Evolutionary conservation across 2,797 vertebrate genomes (phyloP).

Genomic region (Aphelocoma californica): DNA sequence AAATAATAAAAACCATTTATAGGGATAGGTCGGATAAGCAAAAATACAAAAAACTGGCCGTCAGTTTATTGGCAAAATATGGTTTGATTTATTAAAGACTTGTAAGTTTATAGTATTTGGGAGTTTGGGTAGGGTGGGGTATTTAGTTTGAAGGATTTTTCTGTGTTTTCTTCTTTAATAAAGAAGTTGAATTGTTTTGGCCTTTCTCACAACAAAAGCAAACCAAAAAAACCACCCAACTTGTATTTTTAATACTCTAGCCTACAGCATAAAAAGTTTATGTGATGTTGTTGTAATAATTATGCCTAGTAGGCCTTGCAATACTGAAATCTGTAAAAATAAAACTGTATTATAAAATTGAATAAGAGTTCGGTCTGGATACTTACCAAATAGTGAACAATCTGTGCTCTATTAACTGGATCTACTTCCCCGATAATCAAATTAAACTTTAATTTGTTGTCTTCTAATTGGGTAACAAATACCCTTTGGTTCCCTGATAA

Average conservation of each 20-base stretch:
- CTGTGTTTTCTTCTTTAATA: background rate
- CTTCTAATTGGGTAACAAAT: background rate
- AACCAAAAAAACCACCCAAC: background rate
- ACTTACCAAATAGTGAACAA: background rate
- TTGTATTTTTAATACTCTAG: background rate
- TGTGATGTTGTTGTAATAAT: background rate
- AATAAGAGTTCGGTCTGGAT: background rate
- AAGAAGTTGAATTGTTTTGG: background rate
- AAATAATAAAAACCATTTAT: background rate
- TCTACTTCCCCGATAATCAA: background rate
- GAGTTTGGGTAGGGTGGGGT: background rate
- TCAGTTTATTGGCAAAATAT: background rate
- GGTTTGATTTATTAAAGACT: background rate
- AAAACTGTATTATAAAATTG: background rate
- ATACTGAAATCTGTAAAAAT: background rate
- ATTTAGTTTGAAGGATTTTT: background rate
- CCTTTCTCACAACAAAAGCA: background rate
- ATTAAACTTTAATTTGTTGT: background rate
- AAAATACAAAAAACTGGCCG: background rate
- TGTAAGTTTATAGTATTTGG: background rate
- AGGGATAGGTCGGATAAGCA: background rate
- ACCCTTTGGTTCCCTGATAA: background rate
- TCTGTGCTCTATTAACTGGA: background rate
- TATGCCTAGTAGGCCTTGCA: background rate
- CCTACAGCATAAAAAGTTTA: background rate